Conservation (phyloP, 2,797 vertebrate species). For the Notolabrus celidotus region DNA sequence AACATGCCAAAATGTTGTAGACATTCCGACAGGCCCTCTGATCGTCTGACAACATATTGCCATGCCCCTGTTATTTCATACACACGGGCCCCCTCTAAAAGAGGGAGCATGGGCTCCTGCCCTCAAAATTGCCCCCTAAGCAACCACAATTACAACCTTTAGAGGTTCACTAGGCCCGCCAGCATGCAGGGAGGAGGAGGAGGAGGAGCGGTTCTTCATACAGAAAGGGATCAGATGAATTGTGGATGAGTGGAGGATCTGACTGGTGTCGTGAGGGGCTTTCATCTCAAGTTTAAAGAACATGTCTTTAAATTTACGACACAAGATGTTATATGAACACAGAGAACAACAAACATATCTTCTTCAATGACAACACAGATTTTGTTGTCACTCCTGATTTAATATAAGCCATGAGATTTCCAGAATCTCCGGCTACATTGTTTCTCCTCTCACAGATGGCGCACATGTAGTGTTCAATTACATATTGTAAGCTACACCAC, state of each 20-base stretch:
- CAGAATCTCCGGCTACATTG: conserved; percentile 1
- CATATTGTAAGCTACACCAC: conserved; percentile 23
- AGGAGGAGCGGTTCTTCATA: conserved; percentile 30
- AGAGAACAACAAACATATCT: neutral
- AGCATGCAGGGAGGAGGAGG: conserved; percentile 36
- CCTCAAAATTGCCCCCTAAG: conserved; percentile 66
- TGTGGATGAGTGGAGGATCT: conserved; percentile 61
- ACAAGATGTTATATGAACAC: neutral
- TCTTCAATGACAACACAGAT: neutral
- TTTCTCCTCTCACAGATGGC: conserved; percentile 29
- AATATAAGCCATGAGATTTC: neutral
- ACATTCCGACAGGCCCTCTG: conserved; percentile 32
- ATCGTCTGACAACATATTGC: conserved; percentile 17
- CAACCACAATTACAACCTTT: conserved; percentile 78
- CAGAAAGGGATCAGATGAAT: conserved; percentile 64
- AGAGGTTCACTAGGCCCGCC: conserved; percentile 45
- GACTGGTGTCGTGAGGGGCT: conserved; percentile 43
- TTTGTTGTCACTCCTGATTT: neutral
- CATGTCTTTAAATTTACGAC: conserved; percentile 34
- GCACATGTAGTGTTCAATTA: conserved; percentile 36
- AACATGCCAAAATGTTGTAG: conserved; percentile 63
- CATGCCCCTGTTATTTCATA: conserved; percentile 39
- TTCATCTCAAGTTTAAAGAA: conserved; percentile 61
- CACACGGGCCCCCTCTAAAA: conserved; percentile 34
- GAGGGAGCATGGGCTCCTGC: conserved; percentile 47